Percentiles rank a stretch among this genome's conserved stretches.
Evolutionary conservation across 2,797 vertebrate species (phyloP).

Genomic region (Enteromius unitaeniatus): DNA sequence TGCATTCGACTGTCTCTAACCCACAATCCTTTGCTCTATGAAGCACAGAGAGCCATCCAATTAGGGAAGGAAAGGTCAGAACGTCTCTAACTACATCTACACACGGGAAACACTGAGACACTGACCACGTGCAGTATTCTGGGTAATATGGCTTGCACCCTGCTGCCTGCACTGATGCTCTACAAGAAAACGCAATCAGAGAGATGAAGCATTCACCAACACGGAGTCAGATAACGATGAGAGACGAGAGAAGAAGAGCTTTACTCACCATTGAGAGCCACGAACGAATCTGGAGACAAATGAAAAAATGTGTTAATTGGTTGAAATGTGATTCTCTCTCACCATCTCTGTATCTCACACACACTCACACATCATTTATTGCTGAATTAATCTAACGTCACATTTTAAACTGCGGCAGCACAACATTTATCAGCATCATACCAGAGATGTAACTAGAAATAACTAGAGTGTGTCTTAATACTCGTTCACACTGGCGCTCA

Average conservation of each 20-base stretch:
- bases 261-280: conserved; percentile 98
- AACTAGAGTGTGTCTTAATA: not conserved
- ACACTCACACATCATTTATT: not conserved
- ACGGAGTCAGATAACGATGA: conserved; percentile 58
- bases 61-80: conserved; percentile 82
- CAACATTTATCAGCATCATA: not conserved
- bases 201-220: conserved; percentile 65
- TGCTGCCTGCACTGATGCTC: conserved; percentile 88
- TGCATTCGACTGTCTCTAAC: conserved; percentile 73
- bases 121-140: conserved; percentile 81
- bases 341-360: not conserved
- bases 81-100: conserved; percentile 36
- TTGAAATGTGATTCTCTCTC: not conserved
- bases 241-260: conserved; percentile 71
- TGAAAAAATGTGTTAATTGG: conserved; percentile 65
- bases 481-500: not conserved
- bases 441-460: not conserved
- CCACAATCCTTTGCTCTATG: conserved; percentile 73
- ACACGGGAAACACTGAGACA: conserved; percentile 62
- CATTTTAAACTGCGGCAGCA: not conserved
- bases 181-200: conserved; percentile 79
- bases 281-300: conserved; percentile 89
- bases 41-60: conserved; percentile 79
- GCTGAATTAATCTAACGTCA: not conserved
- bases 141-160: conserved; percentile 86